Conservation (phyloP, 2,797 vertebrate genomes). For the Sebastes oblongus region DNA sequence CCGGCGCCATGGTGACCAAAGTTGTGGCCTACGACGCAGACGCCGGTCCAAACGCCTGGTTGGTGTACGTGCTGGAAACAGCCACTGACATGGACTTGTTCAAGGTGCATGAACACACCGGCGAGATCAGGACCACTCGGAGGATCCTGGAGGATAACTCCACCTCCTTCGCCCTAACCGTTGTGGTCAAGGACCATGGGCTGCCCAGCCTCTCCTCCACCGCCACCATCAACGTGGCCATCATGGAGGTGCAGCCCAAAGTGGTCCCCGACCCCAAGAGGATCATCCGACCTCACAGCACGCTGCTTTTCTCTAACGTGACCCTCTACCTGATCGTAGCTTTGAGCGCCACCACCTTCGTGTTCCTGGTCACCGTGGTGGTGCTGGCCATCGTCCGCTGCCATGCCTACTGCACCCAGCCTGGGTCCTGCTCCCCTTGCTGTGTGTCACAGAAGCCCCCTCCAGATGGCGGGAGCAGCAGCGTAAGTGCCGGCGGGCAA, state of each 20-base stretch:
- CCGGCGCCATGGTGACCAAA: slow-evolving; percentile 94
- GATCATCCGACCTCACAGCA: slow-evolving; percentile 83
- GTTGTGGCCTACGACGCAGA: slow-evolving; percentile 96
- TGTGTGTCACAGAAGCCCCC: slow-evolving; percentile 88
- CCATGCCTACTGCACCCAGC: slow-evolving; percentile 86
- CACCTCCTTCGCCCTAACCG: slow-evolving; percentile 88
- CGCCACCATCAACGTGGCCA: slow-evolving; percentile 89
- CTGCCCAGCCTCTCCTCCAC: slow-evolving; percentile 90
- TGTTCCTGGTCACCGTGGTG: slow-evolving; percentile 94
- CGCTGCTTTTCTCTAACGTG: slow-evolving; percentile 89
- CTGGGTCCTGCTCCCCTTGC: slow-evolving; percentile 90
- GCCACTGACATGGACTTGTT: slow-evolving; percentile 91
- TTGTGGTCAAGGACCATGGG: slow-evolving; percentile 93
- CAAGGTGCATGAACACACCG: slow-evolving; percentile 93
- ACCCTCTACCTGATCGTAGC: slow-evolving; percentile 97
- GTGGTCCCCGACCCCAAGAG: slow-evolving; percentile 89
- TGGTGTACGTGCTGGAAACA: slow-evolving; percentile 89
- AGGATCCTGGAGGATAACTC: slow-evolving; percentile 91
- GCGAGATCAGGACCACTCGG: slow-evolving; percentile 94
- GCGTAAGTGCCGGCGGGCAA: slow-evolving; percentile 68
- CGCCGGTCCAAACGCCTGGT: slow-evolving; percentile 95
- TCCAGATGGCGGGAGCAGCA: slow-evolving; percentile 77
- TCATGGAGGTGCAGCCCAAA: slow-evolving; percentile 93
- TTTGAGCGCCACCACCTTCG: slow-evolving; percentile 92
- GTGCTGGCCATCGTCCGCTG: slow-evolving; percentile 93